Base-by-base conservation (phyloP, 2,888 invertebrate species). In the Patella pellucida region DNA sequence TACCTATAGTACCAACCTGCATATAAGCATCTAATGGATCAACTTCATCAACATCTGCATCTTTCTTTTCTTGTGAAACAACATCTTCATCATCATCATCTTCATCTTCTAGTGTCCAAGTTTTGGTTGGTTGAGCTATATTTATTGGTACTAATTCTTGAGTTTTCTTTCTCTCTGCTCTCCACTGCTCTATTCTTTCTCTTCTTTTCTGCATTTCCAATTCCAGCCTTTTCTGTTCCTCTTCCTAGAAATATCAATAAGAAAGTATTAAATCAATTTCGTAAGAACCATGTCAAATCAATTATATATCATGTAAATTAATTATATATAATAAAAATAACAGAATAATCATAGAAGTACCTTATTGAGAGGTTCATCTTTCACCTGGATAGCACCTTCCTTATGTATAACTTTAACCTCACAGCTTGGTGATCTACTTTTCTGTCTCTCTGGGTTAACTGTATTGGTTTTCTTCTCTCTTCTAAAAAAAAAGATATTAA, bases 1-100 rank as follows among this genome's bases (percentile, higher is more conserved):
- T 56, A 50, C 41, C 5, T 4, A 31, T 5, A 31, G 31, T 31
- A 19, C 72, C 72, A 76, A 89, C 96, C 91, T 95, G 94, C 99
- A 99, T 99, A 89, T 95, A 99, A 9, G 98, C 99, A 93, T 99
- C 99, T 51, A 99, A 92, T 0, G 99, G 96, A 92, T 99, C 99
- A 15, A 87, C 81, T 73, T 89, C 89, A 79, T 87, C 88, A 76
- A 85, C 86, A 56, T 85, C 84, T 15, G 82, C 83, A 31, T 82
- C 83, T 41, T 83, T 81, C 50, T 85, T 82, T 31, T 80, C 92
- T 69, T 91, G 91, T 69, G 84, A 75, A 83, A 93, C 93, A 94
- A 95, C 85, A 15, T 87, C 88, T 41, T 89, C 90, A 72, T 89
- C 90, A 75, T 98, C 98, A 81, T 96, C 96, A 80, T 97, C 97